phyloP scores from a whole-genome alignment of 2,888 invertebrate genomes.

The Hyppa rectilinea region DNA sequence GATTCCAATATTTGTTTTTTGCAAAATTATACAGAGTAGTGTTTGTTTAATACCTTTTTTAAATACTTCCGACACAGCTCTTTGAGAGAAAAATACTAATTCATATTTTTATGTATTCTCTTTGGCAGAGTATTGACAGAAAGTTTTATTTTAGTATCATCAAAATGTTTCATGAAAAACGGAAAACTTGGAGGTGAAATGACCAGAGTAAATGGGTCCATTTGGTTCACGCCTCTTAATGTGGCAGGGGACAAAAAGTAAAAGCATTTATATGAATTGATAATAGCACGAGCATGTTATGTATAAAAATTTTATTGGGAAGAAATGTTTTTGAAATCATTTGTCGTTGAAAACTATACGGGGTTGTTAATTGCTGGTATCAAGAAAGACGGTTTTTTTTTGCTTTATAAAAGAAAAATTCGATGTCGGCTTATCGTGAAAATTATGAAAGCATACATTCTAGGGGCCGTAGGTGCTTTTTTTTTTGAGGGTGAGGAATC shows the following conservation, averaged over 20 bases:
- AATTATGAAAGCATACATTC: background rate
- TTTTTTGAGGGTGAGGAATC: no score
- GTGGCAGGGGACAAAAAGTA: background rate
- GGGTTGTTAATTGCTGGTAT: background rate
- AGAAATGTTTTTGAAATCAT: background rate
- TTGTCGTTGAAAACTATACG: background rate
- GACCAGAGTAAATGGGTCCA: background rate
- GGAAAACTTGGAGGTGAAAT: conserved; percentile 3
- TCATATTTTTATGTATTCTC: conserved; percentile 19
- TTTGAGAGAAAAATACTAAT: conserved; percentile 26
- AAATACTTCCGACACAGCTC: conserved; percentile 20
- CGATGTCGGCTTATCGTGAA: no score
- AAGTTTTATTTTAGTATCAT: conserved; percentile 5
- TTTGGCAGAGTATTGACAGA: conserved; percentile 27
- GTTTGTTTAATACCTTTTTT: conserved; percentile 34
- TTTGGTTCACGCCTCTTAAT: background rate
- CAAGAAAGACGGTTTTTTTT: no score
- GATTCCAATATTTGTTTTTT: conserved; percentile 28
- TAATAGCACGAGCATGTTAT: background rate
- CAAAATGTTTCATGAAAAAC: conserved; percentile 16
- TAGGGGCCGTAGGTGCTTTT: no score
- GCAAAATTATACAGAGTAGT: conserved; percentile 7
- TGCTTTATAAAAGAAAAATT: no score
- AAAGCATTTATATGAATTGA: conserved; percentile 2
- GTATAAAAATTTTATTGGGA: background rate